Conservation (phyloP, 2,888 invertebrate genomes). For the Slavum lentiscoides region DNA sequence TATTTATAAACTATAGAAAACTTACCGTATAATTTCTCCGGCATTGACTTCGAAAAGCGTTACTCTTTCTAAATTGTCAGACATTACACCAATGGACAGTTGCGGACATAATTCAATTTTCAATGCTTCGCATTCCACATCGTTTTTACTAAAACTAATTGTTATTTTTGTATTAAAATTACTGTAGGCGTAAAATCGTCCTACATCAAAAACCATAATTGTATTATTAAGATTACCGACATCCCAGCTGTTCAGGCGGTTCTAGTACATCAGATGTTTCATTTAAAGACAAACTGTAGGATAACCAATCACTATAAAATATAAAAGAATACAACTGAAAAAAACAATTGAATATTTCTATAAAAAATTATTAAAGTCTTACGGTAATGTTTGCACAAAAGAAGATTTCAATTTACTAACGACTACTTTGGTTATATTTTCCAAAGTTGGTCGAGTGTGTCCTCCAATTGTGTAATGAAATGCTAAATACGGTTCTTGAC, state of each 20-base stretch:
- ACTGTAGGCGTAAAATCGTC: not conserved
- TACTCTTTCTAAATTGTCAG: slow-evolving; percentile 87
- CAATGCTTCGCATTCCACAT: slow-evolving; percentile 75
- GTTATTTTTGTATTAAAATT: slow-evolving; percentile 1
- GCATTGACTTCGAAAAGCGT: slow-evolving; percentile 79
- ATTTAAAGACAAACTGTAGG: slow-evolving; percentile 32
- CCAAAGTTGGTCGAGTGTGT: slow-evolving; percentile 76
- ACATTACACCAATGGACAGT: slow-evolving; percentile 75
- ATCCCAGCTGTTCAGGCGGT: slow-evolving; percentile 55
- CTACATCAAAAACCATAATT: not conserved
- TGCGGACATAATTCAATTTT: slow-evolving; percentile 79
- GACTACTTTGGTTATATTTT: slow-evolving; percentile 91
- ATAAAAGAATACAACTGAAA: not conserved
- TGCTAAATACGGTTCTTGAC: slow-evolving; percentile 75
- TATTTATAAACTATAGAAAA: not conserved
- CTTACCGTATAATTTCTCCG: slow-evolving; percentile 74
- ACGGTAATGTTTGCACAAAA: slow-evolving; percentile 67
- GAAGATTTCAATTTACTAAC: slow-evolving; percentile 83
- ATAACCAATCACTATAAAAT: slow-evolving; percentile 54
- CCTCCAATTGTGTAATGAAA: slow-evolving; percentile 92
- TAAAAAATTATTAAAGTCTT: slow-evolving; percentile 60
- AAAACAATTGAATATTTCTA: not conserved
- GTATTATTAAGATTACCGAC: slow-evolving; percentile 34
- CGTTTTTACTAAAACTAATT: slow-evolving; percentile 74
- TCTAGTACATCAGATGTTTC: slow-evolving; percentile 24